These are phyloP conservation scores for Prunella strophiata DNA, from an alignment of 2,797 vertebrate species.

Conservation along the genomic window DNA sequence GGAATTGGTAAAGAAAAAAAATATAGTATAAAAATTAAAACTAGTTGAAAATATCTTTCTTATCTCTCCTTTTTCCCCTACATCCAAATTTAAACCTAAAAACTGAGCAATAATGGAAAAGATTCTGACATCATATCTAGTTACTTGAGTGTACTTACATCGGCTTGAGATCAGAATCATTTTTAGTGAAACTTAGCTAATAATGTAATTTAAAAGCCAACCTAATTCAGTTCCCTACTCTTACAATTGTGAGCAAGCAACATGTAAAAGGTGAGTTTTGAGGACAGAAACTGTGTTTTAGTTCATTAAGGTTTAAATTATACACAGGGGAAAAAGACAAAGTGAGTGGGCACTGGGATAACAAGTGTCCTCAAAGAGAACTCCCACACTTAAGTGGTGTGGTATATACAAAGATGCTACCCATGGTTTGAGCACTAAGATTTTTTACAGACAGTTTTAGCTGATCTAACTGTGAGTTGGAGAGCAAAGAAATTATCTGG, in stretches of 20 bases:
- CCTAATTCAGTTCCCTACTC: background rate
- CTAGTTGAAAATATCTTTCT: background rate
- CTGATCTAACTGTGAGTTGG: background rate
- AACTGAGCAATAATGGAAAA: background rate
- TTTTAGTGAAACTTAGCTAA: background rate
- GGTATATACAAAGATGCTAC: background rate
- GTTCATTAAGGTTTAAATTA: background rate
- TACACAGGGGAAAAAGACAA: background rate
- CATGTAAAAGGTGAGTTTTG: background rate
- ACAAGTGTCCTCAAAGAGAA: background rate
- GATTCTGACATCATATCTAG: background rate
- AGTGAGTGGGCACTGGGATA: background rate
- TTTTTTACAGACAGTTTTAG: background rate
- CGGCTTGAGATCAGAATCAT: background rate
- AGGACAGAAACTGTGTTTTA: background rate
- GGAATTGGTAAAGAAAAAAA: background rate
- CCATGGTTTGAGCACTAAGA: background rate
- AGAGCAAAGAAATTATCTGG: background rate
- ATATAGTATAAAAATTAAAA: background rate
- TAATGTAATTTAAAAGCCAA: background rate
- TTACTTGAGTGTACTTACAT: background rate
- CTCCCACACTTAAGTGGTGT: accelerated
- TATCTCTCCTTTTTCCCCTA: background rate
- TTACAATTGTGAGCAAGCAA: background rate
- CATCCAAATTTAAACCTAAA: background rate